Base-by-base conservation (phyloP, 2,113 vertebrate genomes). In the Saccopteryx bilineata region DNA sequence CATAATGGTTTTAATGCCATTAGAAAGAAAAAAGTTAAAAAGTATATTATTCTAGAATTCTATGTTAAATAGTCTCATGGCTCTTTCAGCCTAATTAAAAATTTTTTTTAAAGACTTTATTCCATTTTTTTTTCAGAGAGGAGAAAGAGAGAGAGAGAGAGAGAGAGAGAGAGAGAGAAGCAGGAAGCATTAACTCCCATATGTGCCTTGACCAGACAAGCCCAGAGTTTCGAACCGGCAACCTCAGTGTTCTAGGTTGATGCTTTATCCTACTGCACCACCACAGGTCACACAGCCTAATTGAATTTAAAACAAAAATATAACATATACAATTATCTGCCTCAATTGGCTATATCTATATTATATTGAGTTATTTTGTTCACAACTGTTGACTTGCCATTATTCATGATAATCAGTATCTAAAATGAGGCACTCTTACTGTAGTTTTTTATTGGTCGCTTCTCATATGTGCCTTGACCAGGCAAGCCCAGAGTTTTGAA, bases 311-410 rank as follows among this genome's bases (percentile, higher is more conserved):
- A 69, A 87, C 9, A 85, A 78, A 71, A 79, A 33, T 26, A 9
- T 33, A 31, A 65, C 12, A 50, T 28, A 65, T 60, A 65, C 33
- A 87, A 24, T n/a, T 88, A 82, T 46, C 14, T 91, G 15, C n/a
- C 65, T 89, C 46, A 76, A 66, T 79, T 84, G 18, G 15, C 21
- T 46, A n/a, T 68, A 13, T 15, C 75, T 7, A 75, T 81, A 75
- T 93, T 71, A 71, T 87, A 48, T 69, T 90, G 87, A 95, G 69
- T 50, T 4, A 65, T 52, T 89, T 72, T 84, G 90, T 89, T 85
- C 58, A 71, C 9, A 95, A 15, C 75, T 88, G 15, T 76, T 86
- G 58, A 79, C 79, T 71, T 21, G n/a, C 4, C 4, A 56, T 87
- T 91, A 63, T 68, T 94, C 69, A 92, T 21, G 93, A 89, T 71